These are phyloP conservation scores for Tachuris rubrigastra DNA, from an alignment of 2,113 vertebrate genomes.

Conservation along the genomic window DNA sequence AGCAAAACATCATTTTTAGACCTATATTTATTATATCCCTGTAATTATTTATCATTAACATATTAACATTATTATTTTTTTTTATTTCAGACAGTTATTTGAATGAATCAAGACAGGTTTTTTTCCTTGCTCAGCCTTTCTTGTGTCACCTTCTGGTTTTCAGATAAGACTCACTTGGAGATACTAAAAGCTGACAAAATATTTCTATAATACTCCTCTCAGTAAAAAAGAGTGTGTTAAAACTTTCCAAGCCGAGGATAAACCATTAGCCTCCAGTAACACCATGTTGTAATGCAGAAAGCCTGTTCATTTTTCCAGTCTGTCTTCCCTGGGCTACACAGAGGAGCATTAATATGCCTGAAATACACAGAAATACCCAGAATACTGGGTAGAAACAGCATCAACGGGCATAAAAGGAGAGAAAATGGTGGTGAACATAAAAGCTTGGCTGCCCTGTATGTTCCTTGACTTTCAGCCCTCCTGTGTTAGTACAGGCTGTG, in stretches of 20 bases:
- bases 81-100: neutral
- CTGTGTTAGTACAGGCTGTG: neutral
- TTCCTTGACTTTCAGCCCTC: neutral
- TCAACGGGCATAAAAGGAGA: neutral
- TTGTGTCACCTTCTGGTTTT: neutral
- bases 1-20: neutral
- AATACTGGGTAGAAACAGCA: neutral
- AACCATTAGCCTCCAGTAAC: neutral
- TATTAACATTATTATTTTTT: no score
- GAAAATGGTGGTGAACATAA: fast-evolving
- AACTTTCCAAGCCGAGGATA: neutral
- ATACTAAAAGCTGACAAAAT: neutral
- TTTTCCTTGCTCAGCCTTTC: neutral
- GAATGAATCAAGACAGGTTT: neutral
- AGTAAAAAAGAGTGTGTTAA: neutral
- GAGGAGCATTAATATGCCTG: neutral
- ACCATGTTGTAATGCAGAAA: neutral
- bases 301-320: neutral
- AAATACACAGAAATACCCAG: neutral
- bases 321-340: neutral
- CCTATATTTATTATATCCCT: neutral
- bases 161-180: neutral
- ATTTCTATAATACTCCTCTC: neutral
- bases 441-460: neutral
- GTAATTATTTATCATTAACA: neutral